Evolutionary conservation across 2,888 invertebrate genomes (phyloP).

Genomic region (Alloplasta piceator): DNA sequence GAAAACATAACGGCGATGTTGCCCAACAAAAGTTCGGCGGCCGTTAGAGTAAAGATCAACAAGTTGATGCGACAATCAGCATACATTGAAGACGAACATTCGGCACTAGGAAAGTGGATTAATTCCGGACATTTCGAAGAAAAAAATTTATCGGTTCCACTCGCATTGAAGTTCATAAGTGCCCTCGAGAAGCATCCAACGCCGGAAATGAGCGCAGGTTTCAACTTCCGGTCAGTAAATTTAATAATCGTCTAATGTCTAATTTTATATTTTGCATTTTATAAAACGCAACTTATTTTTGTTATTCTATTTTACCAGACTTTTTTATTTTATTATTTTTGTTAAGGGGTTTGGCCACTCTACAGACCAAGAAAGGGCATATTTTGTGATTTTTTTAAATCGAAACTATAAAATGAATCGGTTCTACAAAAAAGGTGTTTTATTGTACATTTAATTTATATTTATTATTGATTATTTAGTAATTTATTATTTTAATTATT

Average conservation of each 20-base stretch:
- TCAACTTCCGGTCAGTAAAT: slow-evolving; percentile 69
- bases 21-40: slow-evolving; percentile 69
- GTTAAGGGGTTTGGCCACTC: too few relatives aligned
- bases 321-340: neutral
- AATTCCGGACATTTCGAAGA: slow-evolving; percentile 70
- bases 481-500: too few relatives aligned
- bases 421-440: too few relatives aligned
- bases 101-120: slow-evolving; percentile 73
- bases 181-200: slow-evolving; percentile 77
- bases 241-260: too few relatives aligned
- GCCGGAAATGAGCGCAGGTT: slow-evolving; percentile 71
- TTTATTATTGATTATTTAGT: too few relatives aligned
- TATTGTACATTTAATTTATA: too few relatives aligned
- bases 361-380: too few relatives aligned
- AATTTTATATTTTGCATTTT: neutral
- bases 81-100: slow-evolving; percentile 36
- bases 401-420: too few relatives aligned
- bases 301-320: neutral
- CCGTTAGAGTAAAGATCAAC: slow-evolving; percentile 72
- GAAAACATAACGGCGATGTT: slow-evolving; percentile 70
- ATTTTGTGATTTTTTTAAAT: too few relatives aligned
- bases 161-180: slow-evolving; percentile 76
- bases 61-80: slow-evolving; percentile 68
- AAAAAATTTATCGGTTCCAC: slow-evolving; percentile 70
- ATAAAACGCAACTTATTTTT: neutral